Conservation (phyloP, 2,113 vertebrate genomes). For the Oncorhynchus clarkii region DNA sequence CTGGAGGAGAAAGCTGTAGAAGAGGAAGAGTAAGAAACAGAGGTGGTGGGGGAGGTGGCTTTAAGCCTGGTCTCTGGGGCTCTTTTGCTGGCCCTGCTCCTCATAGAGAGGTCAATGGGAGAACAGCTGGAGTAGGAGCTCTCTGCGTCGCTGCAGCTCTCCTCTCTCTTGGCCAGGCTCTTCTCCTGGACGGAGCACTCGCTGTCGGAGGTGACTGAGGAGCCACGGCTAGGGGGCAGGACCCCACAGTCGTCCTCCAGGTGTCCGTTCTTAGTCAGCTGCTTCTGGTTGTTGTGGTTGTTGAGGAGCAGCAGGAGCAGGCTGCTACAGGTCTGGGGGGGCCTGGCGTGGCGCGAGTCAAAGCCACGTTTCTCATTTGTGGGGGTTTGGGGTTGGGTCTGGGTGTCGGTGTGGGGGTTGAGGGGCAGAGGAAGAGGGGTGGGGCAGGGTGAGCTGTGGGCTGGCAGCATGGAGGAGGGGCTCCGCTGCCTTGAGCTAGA, state of each 20-base stretch:
- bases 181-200: slow-evolving; percentile 90
- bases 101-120: slow-evolving; percentile 94
- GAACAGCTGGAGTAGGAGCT: slow-evolving; percentile 92
- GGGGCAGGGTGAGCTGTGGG: slow-evolving; percentile 60
- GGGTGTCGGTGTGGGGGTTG: slow-evolving; percentile 40
- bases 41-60: slow-evolving; percentile 27
- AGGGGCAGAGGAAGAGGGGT: slow-evolving; percentile 53
- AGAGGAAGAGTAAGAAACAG: slow-evolving; percentile 24
- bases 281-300: slow-evolving; percentile 88
- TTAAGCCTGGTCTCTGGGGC: slow-evolving; percentile 57
- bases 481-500: slow-evolving; percentile 72
- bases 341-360: slow-evolving; percentile 80
- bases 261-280: slow-evolving; percentile 78
- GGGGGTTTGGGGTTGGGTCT: slow-evolving; percentile 50
- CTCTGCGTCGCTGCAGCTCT: slow-evolving; percentile 82
- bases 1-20: slow-evolving; percentile 23
- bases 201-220: slow-evolving; percentile 85
- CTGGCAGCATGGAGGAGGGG: slow-evolving; percentile 70
- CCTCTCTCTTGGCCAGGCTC: slow-evolving; percentile 87
- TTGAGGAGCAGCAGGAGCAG: slow-evolving; percentile 93
- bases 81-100: slow-evolving; percentile 75
- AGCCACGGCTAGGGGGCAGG: slow-evolving; percentile 79
- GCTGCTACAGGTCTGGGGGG: slow-evolving; percentile 88
- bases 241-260: slow-evolving; percentile 76
- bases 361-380: slow-evolving; percentile 79